Conservation (phyloP, 2,888 invertebrate genomes). For the Amblyjoppa fuscipennis region DNA sequence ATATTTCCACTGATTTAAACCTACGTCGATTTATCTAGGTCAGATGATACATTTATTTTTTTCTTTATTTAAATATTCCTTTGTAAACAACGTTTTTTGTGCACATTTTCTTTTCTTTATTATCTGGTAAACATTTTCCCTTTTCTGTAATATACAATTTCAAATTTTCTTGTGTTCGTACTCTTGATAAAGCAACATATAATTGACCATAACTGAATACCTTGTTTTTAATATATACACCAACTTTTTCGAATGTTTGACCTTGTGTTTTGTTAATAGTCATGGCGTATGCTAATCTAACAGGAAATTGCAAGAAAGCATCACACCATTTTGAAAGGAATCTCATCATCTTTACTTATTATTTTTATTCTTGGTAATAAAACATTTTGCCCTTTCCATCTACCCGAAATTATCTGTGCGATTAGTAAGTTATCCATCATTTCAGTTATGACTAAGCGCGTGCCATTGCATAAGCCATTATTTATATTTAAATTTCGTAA, state of each 20-base stretch:
- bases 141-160: slow-evolving; percentile 25
- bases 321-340: slow-evolving; percentile 18
- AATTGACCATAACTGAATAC: slow-evolving; percentile 64
- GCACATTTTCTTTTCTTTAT: not conserved
- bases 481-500: slow-evolving; percentile 40
- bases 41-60: no score
- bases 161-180: slow-evolving; percentile 34
- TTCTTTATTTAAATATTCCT: slow-evolving; percentile 5
- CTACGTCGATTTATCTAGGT: no score
- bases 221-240: slow-evolving; percentile 47
- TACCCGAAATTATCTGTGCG: slow-evolving; percentile 37
- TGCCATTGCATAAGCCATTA: slow-evolving; percentile 44
- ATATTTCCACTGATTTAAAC: not conserved
- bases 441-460: slow-evolving; percentile 24
- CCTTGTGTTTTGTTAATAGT: slow-evolving; percentile 37
- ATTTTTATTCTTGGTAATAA: slow-evolving; percentile 59
- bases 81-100: slow-evolving; percentile 43
- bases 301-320: slow-evolving; percentile 1
- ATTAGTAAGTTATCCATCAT: slow-evolving; percentile 44
- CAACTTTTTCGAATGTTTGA: slow-evolving; percentile 47
- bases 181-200: slow-evolving; percentile 58
- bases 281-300: slow-evolving; percentile 24
- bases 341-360: slow-evolving; percentile 22
- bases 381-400: slow-evolving; percentile 43
- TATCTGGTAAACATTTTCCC: not conserved